Base-by-base conservation (phyloP, 2,797 vertebrate species). In the Sciaenops ocellatus region DNA sequence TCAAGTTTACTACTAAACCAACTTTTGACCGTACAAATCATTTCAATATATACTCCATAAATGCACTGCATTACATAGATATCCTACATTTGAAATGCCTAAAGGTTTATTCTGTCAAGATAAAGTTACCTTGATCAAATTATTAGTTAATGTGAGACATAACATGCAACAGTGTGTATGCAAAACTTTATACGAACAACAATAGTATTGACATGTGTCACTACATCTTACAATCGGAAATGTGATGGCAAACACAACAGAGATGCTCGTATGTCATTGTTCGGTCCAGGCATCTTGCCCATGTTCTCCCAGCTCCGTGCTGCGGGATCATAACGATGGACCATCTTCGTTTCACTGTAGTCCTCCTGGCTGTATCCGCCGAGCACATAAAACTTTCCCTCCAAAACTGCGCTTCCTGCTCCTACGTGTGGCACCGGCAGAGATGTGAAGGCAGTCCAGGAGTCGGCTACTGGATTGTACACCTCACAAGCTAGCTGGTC, bases 321-420 rank as follows among this genome's bases (percentile, higher is more conserved):
- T 11, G 51, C 10, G 5, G 90, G 76, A 63, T 96, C 91, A 4
- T 93, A 96, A 1, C 96, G 91, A 64, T 95, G 95, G 38, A 95
- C 85, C 65, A 86, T 78, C 2, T 82, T 90, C 0, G 85, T 88
- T 44, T 96, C 95, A 1, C 85, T 91, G 82, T 90, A 94, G 76
- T 95, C 92, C 24, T 95, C 95, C 55, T 94, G 94, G 73, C 90
- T 94, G 87, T 95, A 96, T 52, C 95, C 96, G 0, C 96, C 96
- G 38, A 96, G 80, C 20, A 96, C 66, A 41, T 95, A 96, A 46
- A 96, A 82, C 87, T 90, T 94, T 17, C 84, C 94, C 85, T 96
- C 96, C 80, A 95, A 78, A 62, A 95, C 81, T 0, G 85, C 91
- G 16, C 95, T 93, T 28, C 93, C 95, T 1, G 95, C 93, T 9